These are phyloP conservation scores for Nephrocerus scutellatus DNA, from an alignment of 2,888 invertebrate species.

Conservation along the genomic window DNA sequence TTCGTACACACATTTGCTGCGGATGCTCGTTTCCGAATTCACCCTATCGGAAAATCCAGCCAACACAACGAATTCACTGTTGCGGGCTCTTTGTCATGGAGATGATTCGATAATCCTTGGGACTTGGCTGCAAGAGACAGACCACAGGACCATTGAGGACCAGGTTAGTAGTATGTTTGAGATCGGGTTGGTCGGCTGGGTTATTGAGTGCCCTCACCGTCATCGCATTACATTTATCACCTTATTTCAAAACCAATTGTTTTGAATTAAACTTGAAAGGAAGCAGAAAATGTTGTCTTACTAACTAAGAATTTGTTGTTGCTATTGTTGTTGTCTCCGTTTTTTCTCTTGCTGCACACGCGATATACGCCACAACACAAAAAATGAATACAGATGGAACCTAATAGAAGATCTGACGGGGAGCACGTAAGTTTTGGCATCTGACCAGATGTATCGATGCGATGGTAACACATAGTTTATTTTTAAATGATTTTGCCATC, in stretches of 20 bases:
- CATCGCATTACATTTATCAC: too few species aligned
- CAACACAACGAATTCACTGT: slow-evolving; percentile 79
- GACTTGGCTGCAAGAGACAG: slow-evolving; percentile 93
- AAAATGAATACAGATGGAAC: slow-evolving; percentile 61
- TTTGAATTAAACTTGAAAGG: too few species aligned
- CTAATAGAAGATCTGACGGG: slow-evolving; percentile 71
- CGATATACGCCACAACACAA: too few species aligned
- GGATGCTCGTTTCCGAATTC: slow-evolving; percentile 91
- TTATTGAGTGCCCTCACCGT: too few species aligned
- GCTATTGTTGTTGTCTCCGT: too few species aligned
- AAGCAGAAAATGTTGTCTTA: too few species aligned
- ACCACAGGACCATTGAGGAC: slow-evolving; percentile 93
- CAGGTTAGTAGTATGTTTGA: slow-evolving; percentile 59
- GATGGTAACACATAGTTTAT: too few species aligned
- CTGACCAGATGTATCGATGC: too few species aligned
- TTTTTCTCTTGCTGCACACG: too few species aligned
- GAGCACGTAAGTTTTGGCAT: slow-evolving; percentile 74
- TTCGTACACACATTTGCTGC: slow-evolving; percentile 77
- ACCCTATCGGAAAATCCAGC: slow-evolving; percentile 90
- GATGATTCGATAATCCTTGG: slow-evolving; percentile 88
- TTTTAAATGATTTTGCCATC: slow-evolving; percentile 6
- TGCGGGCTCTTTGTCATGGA: slow-evolving; percentile 75
- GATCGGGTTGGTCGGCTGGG: too few species aligned
- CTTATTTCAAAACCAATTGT: too few species aligned
- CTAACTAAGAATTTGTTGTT: too few species aligned